These are phyloP conservation scores for Girardinichthys multiradiatus DNA, from an alignment of 2,113 vertebrate species.

Conservation along the genomic window DNA sequence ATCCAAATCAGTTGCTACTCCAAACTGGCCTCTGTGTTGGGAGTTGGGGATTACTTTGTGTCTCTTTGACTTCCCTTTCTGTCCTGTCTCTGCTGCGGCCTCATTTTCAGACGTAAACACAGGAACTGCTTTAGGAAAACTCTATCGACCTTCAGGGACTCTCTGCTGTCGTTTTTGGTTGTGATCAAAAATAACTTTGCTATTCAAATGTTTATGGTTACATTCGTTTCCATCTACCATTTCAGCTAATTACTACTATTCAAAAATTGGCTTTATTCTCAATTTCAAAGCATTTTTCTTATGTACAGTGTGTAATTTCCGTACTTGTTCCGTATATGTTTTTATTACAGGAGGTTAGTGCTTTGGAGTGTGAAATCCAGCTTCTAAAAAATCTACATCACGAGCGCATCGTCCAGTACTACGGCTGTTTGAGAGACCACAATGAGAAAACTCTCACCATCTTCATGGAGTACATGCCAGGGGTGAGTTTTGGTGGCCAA, in stretches of 20 bases:
- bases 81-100: slow-evolving; percentile 26
- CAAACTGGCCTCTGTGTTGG: slow-evolving; percentile 20
- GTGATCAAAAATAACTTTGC: background rate
- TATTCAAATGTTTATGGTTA: background rate
- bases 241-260: background rate
- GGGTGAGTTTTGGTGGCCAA: slow-evolving; percentile 78
- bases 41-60: slow-evolving; percentile 24
- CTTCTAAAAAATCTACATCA: slow-evolving; percentile 95
- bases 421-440: slow-evolving; percentile 90
- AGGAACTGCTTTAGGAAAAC: slow-evolving; percentile 54
- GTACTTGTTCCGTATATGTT: background rate
- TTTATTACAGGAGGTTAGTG: slow-evolving; percentile 90
- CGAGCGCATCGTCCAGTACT: slow-evolving; percentile 95
- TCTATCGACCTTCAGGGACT: slow-evolving; percentile 6
- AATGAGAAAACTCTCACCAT: slow-evolving; percentile 93
- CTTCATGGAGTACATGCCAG: slow-evolving; percentile 99
- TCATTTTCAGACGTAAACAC: slow-evolving; percentile 57
- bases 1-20: slow-evolving; percentile 31
- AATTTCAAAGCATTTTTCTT: background rate
- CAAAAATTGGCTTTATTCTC: background rate
- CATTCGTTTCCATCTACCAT: background rate
- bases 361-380: slow-evolving; percentile 96
- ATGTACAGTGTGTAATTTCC: background rate
- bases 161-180: background rate
- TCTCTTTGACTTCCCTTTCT: background rate